phyloP scores from a whole-genome alignment of 2,888 invertebrate species.

The Pyrgus malvae region DNA sequence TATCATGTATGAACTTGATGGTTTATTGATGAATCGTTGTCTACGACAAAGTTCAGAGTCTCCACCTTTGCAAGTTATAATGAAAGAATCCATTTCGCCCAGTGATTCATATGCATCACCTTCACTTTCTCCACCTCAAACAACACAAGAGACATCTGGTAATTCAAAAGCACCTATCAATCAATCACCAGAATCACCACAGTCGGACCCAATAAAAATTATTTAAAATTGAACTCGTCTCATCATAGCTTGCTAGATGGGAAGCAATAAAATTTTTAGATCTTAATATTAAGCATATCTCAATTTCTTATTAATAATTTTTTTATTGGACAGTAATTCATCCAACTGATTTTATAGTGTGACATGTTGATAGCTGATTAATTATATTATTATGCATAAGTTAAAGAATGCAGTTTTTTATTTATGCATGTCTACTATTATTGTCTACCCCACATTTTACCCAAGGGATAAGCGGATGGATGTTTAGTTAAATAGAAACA shows the following conservation, averaged over 20 bases:
- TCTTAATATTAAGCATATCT: background rate
- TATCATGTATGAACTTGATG: constrained; percentile 22
- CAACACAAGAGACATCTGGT: background rate
- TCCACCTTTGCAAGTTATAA: constrained; percentile 12
- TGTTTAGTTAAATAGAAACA: no score
- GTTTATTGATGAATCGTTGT: constrained; percentile 17
- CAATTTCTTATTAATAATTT: background rate
- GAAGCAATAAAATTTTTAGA: background rate
- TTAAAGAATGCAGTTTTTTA: no score
- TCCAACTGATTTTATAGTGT: background rate
- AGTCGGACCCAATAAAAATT: constrained; percentile 19
- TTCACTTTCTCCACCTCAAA: constrained; percentile 6
- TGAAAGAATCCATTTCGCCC: constrained; percentile 7
- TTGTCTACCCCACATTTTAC: no score
- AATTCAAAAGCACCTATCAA: background rate
- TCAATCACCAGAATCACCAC: background rate
- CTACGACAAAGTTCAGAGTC: background rate
- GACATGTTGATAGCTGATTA: no score
- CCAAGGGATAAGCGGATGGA: no score
- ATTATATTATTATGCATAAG: no score
- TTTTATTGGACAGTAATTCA: no score
- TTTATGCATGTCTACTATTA: no score
- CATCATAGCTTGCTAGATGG: constrained; percentile 5
- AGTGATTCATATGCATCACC: constrained; percentile 17
- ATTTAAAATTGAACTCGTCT: constrained; percentile 12